These are phyloP conservation scores for Dryococelus australis DNA, from an alignment of 2,888 invertebrate genomes.

Conservation along the genomic window DNA sequence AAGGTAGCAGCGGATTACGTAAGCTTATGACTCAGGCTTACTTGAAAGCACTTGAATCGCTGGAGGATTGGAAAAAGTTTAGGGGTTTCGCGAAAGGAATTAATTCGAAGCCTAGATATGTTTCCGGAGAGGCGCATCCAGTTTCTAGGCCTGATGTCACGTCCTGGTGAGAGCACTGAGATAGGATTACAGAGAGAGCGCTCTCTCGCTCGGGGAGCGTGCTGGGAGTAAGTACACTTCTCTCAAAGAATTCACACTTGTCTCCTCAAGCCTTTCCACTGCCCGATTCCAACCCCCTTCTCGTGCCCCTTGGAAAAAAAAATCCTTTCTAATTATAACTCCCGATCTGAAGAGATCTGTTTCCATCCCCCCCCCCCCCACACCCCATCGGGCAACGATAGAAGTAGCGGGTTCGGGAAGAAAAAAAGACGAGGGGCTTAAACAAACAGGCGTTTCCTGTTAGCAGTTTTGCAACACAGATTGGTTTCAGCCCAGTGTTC, in stretches of 20 bases:
- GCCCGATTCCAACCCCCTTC: not conserved
- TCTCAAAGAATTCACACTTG: not conserved
- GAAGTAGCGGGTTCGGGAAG: not conserved
- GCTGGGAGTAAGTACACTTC: not conserved
- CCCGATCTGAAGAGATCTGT: slow-evolving; percentile 9
- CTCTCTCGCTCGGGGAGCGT: not conserved
- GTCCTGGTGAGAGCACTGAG: not conserved
- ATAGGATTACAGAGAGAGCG: not conserved
- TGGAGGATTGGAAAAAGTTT: too few relatives aligned
- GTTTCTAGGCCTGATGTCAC: not conserved
- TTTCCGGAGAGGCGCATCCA: too few relatives aligned
- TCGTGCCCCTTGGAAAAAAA: not conserved
- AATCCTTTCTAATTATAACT: not conserved
- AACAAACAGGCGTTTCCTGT: not conserved
- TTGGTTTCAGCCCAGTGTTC: not conserved
- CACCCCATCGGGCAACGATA: not conserved
- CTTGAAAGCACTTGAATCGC: too few relatives aligned
- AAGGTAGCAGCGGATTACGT: too few relatives aligned
- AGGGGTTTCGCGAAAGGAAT: not conserved
- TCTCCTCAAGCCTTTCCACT: not conserved
- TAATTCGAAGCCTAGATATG: not conserved
- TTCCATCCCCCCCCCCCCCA: not conserved
- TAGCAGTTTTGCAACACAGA: not conserved
- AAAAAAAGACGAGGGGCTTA: not conserved
- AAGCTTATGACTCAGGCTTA: too few relatives aligned